Percentiles rank a stretch among this genome's conserved stretches.
phyloP scores from a whole-genome alignment of 2,888 invertebrate species.

The Archips crataeganus region DNA sequence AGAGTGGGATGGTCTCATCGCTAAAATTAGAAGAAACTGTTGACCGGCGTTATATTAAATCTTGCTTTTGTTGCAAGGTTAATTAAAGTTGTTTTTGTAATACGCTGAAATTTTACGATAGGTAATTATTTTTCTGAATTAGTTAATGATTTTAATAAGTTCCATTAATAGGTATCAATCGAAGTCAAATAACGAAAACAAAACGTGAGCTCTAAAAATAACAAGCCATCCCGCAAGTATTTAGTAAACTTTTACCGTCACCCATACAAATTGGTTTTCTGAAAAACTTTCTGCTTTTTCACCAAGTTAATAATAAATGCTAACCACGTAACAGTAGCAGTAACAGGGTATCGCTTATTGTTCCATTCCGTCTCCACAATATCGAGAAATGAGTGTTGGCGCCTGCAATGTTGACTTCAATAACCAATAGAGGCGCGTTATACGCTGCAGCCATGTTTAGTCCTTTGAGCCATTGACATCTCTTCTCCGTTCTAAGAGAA shows the following conservation, averaged over 20 bases:
- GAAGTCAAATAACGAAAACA: neutral
- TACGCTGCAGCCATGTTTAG: conserved; percentile 14
- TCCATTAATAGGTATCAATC: neutral
- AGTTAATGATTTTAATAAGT: neutral
- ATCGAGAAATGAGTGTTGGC: conserved; percentile 35
- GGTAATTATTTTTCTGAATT: no score
- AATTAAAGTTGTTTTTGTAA: no score
- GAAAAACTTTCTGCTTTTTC: conserved; percentile 42
- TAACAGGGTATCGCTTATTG: conserved; percentile 22
- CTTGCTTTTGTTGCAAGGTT: no score
- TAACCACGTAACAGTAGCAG: conserved; percentile 45
- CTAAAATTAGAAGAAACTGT: neutral
- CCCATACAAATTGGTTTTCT: conserved; percentile 66
- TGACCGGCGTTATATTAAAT: neutral
- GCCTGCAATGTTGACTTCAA: conserved; percentile 17
- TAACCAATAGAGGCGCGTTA: conserved; percentile 33
- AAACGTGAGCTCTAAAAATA: neutral
- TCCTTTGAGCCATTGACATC: neutral
- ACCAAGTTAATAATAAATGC: conserved; percentile 53
- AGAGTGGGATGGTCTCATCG: neutral
- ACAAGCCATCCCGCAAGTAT: conserved; percentile 48
- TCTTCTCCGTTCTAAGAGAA: neutral
- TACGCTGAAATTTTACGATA: no score
- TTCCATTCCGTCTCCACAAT: conserved; percentile 29
- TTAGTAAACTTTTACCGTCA: conserved; percentile 72